Percentiles rank a stretch among this genome's conserved stretches.
Conservation (phyloP, 2,113 vertebrate species). For the Pyxicephalus adspersus region DNA sequence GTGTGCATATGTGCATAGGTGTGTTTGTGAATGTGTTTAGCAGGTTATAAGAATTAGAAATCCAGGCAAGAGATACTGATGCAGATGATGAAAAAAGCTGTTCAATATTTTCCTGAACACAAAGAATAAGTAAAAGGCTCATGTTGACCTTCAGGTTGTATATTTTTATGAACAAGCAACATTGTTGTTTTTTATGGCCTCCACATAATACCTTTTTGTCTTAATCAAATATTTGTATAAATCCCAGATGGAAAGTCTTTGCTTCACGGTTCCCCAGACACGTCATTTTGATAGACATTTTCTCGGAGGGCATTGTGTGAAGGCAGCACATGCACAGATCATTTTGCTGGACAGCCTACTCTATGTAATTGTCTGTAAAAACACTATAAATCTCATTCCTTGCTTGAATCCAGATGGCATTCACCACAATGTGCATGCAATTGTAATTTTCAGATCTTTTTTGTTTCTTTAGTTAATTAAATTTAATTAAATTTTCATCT, state of each 20-base stretch:
- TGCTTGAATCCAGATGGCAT: slow-evolving; percentile 35
- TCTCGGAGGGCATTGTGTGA: slow-evolving; percentile 39
- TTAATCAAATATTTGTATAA: slow-evolving; percentile 45
- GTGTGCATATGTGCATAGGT: too few relatives aligned
- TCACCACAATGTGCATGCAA: slow-evolving; percentile 9
- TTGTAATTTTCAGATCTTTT: background rate
- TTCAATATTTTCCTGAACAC: too few relatives aligned
- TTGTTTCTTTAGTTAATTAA: background rate
- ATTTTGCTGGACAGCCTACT: slow-evolving; percentile 48
- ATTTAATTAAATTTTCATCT: background rate
- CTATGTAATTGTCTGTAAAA: slow-evolving; percentile 49
- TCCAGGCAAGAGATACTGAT: too few relatives aligned
- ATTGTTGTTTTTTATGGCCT: background rate
- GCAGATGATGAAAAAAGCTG: too few relatives aligned
- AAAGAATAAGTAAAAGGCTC: too few relatives aligned
- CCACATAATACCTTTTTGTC: slow-evolving; percentile 11
- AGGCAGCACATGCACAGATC: slow-evolving; percentile 43
- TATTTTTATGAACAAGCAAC: background rate
- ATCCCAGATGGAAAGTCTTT: slow-evolving; percentile 39
- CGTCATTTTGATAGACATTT: slow-evolving; percentile 49
- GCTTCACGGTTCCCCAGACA: slow-evolving; percentile 49
- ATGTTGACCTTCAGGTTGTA: background rate
- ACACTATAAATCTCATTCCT: slow-evolving; percentile 40
- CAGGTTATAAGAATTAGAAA: too few relatives aligned
- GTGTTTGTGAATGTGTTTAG: too few relatives aligned